Evolutionary conservation across 2,797 vertebrate species (phyloP), one percentile per base, ranked within the genome.

Genomic region (Myotis findleyi): DNA sequence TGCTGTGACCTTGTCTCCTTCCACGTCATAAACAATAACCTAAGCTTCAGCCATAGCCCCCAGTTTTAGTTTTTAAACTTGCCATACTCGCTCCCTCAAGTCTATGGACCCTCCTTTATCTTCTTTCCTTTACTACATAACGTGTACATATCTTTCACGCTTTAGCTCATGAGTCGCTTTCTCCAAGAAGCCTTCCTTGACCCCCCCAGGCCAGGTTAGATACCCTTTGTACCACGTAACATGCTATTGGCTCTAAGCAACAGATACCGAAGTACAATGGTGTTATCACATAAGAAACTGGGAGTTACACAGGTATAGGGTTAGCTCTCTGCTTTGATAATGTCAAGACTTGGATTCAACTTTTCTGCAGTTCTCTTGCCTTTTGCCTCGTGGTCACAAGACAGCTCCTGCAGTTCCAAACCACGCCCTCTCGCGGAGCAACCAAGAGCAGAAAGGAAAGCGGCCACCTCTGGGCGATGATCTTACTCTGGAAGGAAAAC

Each of bases 321-420:
- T 79, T 90, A 71, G 7, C 73, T 87, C 17, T 69, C 14, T 36
- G 47, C 30, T 25, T 38, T 7, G 23, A 89, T 11, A 73, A 62
- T 77, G 17, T 33, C 13, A 20, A 83, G 36, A 69, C 87, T 27
- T 80, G 33, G n/a, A 85, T 91, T 84, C 23, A 30, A 41, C 14
- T 69, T 75, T 75, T n/a, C 59, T 72, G 21, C 14, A 57, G 33
- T 41, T 88, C 69, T 44, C 36, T 89, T 84, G 72, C 6, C 21
- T 75, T 94, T 95, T 93, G 69, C n/a, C 7, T 57, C 47, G 66
- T 85, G 33, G n/a, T 64, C n/a, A 57, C 20, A 62, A 87, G 44
- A 90, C 2, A 4, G 49, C 27, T 75, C 9, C 20, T 27, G 7
- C 17, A 84, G n/a, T 4, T 55, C 59, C 64, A 83, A 64, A 83